These are phyloP conservation scores for Sesia bembeciformis DNA, from an alignment of 2,888 invertebrate genomes.

Conservation along the genomic window DNA sequence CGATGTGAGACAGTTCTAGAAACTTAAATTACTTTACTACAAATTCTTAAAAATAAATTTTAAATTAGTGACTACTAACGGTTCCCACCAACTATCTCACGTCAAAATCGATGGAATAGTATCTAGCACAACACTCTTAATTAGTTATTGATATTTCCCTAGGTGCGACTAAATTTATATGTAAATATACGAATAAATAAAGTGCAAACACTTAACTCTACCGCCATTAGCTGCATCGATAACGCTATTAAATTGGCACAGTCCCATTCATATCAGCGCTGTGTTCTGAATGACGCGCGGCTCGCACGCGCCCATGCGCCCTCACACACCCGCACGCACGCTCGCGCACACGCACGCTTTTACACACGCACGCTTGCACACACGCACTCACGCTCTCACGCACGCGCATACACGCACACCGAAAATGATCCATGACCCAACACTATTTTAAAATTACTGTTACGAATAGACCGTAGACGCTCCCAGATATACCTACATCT, in stretches of 20 bases:
- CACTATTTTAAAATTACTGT: constrained; percentile 10
- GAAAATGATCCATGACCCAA: neutral
- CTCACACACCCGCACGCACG: constrained; percentile 6
- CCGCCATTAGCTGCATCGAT: constrained; percentile 61
- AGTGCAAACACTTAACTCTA: constrained; percentile 77
- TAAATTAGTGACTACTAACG: constrained; percentile 71
- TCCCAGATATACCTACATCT: constrained; percentile 41
- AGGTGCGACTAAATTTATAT: constrained; percentile 73
- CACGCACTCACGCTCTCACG: constrained; percentile 12
- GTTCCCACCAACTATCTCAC: constrained; percentile 57
- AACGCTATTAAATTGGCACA: constrained; percentile 71
- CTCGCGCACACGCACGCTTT: constrained; percentile 13
- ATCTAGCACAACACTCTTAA: constrained; percentile 74
- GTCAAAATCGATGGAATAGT: constrained; percentile 60
- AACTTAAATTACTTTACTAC: constrained; percentile 58
- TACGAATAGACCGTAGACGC: constrained; percentile 48
- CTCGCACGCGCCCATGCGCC: neutral
- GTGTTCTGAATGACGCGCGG: neutral
- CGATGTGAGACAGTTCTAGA: constrained; percentile 61
- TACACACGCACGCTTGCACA: no score
- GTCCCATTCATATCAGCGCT: constrained; percentile 48
- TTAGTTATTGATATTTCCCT: constrained; percentile 74
- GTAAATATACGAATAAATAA: constrained; percentile 74
- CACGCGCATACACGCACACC: neutral
- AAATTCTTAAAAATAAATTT: constrained; percentile 68